Evolutionary conservation across 2,113 vertebrate genomes (phyloP), one percentile per base, ranked within the genome.

Genomic region (Chamaetylas fuelleborni): DNA sequence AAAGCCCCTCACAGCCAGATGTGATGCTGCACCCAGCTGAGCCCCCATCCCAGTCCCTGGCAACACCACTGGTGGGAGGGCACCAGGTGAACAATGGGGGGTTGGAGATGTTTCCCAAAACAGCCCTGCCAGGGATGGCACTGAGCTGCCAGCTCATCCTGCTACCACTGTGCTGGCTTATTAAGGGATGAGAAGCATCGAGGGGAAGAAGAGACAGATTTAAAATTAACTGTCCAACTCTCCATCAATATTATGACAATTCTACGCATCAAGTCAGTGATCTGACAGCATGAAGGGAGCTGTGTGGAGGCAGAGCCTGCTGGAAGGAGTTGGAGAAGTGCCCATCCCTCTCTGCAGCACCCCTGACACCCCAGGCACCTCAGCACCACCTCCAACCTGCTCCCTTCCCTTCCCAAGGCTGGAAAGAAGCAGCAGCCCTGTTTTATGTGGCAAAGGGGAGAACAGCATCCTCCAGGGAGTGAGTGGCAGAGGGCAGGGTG

Each of bases 171-270:
- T 3, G 4, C 80, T 54, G 64, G 71, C 96, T 97, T 96, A 95
- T 97, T 93, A 95, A 95, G 90, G 91, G 92, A 81, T 88, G 81
- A 96, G 93, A 93, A 93, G 70, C 24, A 0, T 23, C 0, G 13
- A 97, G 86, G 91, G 95, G 64, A 90, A 91, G 82, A 92, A 96
- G 92, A 89, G 92, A 97, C 96, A 97, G 96, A 96, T 97, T 95
- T 89, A 95, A 98, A 98, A 97, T 97, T 95, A 98, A 97, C 98
- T 97, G 97, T 93, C 96, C 97, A 96, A 96, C 80, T 95, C 34
- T 76, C 87, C 95, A 95, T 96, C 97, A 97, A 94, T 97, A 93
- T 97, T 96, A 91, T 95, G 97, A 97, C 97, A 97, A 97, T 86
- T 95, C 38, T 90, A 66, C 29, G 62, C 78, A 53, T 70, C 58